phyloP scores from a whole-genome alignment of 2,797 vertebrate genomes.

The Tapirus indicus region DNA sequence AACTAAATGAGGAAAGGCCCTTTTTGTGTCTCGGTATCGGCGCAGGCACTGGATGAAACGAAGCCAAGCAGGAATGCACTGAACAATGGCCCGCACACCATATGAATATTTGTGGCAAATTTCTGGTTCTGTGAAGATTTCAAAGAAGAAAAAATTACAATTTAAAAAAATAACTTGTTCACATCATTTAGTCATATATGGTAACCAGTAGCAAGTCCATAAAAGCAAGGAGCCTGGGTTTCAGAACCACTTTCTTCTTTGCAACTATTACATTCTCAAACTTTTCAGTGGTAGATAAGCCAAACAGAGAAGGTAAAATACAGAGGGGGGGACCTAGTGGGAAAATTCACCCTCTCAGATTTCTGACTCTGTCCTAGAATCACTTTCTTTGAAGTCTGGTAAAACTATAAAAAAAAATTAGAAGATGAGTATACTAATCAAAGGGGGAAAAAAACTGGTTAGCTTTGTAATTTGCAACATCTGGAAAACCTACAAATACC shows the following conservation, averaged over 20 bases:
- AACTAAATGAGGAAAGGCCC: constrained; percentile 97
- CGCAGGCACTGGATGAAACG: constrained; percentile 99
- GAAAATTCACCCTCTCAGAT: not conserved
- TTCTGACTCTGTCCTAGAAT: constrained; percentile 39
- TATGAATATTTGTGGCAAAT: constrained; percentile 96
- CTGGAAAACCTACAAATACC: constrained; percentile 1
- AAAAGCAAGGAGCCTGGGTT: not conserved
- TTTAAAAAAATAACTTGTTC: not conserved
- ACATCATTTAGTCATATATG: not conserved
- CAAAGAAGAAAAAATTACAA: constrained; percentile 65
- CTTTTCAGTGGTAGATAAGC: not conserved
- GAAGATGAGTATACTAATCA: not conserved
- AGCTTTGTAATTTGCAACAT: constrained; percentile 41
- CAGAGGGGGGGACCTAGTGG: not conserved
- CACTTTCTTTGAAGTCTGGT: constrained; percentile 22
- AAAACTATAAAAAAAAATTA: constrained; percentile 34
- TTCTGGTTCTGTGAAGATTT: constrained; percentile 85
- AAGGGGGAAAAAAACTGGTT: not conserved
- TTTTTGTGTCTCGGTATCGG: constrained; percentile 97
- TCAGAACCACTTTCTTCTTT: constrained; percentile 59
- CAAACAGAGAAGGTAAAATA: constrained; percentile 26
- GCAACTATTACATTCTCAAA: not conserved
- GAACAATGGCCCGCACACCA: constrained; percentile 97
- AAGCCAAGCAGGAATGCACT: constrained; percentile 99
- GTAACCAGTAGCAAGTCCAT: not conserved